Base-by-base conservation (phyloP, 2,113 vertebrate genomes). In the Spermophilus dauricus region DNA sequence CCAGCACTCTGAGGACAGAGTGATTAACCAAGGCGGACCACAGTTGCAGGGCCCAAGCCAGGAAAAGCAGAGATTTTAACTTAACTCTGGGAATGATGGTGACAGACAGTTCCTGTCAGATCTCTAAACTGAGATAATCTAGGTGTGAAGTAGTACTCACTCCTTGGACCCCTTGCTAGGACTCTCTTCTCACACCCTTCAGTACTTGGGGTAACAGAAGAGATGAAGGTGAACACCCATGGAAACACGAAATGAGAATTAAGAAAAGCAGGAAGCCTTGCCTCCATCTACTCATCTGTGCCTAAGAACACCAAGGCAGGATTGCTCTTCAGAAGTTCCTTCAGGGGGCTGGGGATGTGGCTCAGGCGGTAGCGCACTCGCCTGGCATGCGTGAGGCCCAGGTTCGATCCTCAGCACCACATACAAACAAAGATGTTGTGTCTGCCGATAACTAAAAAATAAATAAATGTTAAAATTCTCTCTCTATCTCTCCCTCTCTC, bases 131-230 rank as follows among this genome's bases (percentile, higher is more conserved):
- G 39, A 80, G 30, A 45, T 11, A 14, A 24, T 58, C 24, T 11
- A 51, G 42, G 20, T 18, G 72, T 12, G 7, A 48, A 69, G 3
- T 4, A 26, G 1, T 53, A 9, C 13, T 63, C 42, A 42, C 0
- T 0, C 34, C 5, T 73, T 37, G 6, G 2, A 2, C 14, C 7
- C 10, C 4, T 37, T 1, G 4, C 22, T 28, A 65, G 22, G 18
- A 13, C 4, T 7, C 16, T 84, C 34, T 34, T 6, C 1, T 37
- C 0, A 13, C 10, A 65, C 5, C 17, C 26, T 45, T 77, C 10
- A 34, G 28, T 51, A 34, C 20, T 2, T 8, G 26, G 30, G 42
- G 22, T 7, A 69, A 53, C 1, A 67, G 45, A 83, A 95, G 8
- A 58, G 11, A 81, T 45, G 17, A 34, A 51, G 26, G 58, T 4